Conservation (phyloP, 2,113 vertebrate genomes). For the Castor canadensis region DNA sequence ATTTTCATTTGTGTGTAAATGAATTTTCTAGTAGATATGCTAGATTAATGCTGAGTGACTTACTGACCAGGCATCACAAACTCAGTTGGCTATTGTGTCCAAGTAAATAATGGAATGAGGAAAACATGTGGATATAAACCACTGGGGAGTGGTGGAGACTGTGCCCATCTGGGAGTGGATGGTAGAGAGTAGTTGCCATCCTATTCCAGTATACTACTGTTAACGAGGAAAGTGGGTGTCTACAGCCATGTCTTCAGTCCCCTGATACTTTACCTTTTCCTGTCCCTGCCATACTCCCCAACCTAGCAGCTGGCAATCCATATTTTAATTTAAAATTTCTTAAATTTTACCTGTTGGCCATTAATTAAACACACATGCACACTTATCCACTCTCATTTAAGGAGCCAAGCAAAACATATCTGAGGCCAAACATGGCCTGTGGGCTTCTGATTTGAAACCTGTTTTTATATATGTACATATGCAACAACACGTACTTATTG, state of each 20-base stretch:
- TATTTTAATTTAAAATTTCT: conserved; percentile 43
- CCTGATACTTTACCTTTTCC: neutral
- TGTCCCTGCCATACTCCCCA: neutral
- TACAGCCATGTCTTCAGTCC: neutral
- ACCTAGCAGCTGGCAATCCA: neutral
- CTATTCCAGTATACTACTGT: neutral
- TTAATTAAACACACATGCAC: conserved; percentile 38
- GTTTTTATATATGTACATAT: neutral
- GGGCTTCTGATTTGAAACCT: conserved; percentile 6
- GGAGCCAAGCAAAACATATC: conserved; percentile 31
- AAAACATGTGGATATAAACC: neutral
- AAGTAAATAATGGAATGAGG: neutral
- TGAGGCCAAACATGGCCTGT: neutral
- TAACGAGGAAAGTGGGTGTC: neutral
- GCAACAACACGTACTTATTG: neutral
- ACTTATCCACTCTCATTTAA: neutral
- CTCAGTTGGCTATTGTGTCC: neutral
- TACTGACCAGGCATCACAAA: neutral
- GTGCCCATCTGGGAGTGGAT: neutral
- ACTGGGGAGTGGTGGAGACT: neutral
- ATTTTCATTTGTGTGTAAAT: neutral
- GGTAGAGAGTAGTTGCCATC: neutral
- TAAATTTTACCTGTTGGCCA: conserved; percentile 5
- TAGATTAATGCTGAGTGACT: neutral
- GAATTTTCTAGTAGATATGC: neutral